phyloP scores from a whole-genome alignment of 2,797 vertebrate genomes.

The Coregonus suidteri region DNA sequence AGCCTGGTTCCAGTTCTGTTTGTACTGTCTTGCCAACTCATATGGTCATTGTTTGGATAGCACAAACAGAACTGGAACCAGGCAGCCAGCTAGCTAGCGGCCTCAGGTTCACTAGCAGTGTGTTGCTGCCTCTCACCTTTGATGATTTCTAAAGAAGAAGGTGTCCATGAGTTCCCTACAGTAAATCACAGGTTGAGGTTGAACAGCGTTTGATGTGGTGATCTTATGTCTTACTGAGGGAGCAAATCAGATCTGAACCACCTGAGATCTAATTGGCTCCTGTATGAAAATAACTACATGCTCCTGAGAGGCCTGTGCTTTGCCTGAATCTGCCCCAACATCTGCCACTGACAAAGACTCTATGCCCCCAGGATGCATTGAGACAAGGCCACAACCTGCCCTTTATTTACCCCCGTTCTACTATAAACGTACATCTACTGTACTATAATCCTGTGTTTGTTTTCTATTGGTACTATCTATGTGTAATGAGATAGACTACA shows the following conservation, averaged over 20 bases:
- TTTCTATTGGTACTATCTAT: too few relatives aligned
- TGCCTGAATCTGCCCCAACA: slow-evolving; percentile 48
- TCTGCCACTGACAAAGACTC: slow-evolving; percentile 40
- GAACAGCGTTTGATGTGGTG: slow-evolving; percentile 55
- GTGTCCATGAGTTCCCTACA: slow-evolving; percentile 46
- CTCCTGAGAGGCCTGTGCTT: slow-evolving; percentile 41
- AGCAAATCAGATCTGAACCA: slow-evolving; percentile 44
- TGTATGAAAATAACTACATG: slow-evolving; percentile 43
- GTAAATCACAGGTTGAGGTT: slow-evolving; percentile 46
- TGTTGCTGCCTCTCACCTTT: slow-evolving; percentile 48
- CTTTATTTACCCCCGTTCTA: slow-evolving; percentile 5
- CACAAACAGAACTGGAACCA: slow-evolving; percentile 1
- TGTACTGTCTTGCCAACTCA: background rate
- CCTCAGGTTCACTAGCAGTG: slow-evolving; percentile 34
- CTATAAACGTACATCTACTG: background rate
- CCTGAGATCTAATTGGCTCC: slow-evolving; percentile 38
- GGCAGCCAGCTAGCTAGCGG: slow-evolving; percentile 19
- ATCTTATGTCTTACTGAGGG: slow-evolving; percentile 28
- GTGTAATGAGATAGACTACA: too few relatives aligned
- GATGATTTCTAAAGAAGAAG: slow-evolving; percentile 60
- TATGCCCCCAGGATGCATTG: slow-evolving; percentile 13
- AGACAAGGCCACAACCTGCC: background rate
- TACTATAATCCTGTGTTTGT: background rate
- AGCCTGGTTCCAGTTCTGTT: background rate
- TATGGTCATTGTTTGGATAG: background rate